These are phyloP conservation scores for Hemitrygon akajei DNA, from an alignment of 2,797 vertebrate genomes.

Conservation along the genomic window DNA sequence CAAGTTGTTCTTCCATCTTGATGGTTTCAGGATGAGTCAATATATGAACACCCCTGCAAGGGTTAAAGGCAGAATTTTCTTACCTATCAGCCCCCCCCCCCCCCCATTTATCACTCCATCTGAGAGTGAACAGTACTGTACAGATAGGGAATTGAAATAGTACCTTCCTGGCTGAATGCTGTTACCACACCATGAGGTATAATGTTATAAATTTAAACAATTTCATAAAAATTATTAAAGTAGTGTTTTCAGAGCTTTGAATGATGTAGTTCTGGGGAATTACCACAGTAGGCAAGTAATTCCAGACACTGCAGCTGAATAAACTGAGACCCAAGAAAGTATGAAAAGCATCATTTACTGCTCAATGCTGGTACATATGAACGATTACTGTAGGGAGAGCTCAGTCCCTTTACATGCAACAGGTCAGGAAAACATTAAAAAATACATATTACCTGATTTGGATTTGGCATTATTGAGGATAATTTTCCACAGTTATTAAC, in stretches of 20 bases:
- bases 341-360: not conserved
- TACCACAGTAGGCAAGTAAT: not conserved
- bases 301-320: slow-evolving; percentile 27
- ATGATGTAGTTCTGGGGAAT: not conserved
- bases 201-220: not conserved
- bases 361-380: not conserved
- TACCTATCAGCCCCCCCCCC: not conserved
- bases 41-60: not conserved
- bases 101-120: not conserved
- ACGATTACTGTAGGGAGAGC: no score
- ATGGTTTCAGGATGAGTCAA: not conserved
- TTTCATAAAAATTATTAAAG: not conserved
- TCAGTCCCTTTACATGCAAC: not conserved
- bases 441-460: not conserved
- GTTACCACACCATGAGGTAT: not conserved
- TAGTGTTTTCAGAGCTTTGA: not conserved
- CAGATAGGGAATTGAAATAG: not conserved
- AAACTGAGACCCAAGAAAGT: not conserved
- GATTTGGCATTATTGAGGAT: not conserved
- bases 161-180: not conserved
- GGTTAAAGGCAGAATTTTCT: not conserved
- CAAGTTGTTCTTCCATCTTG: not conserved
- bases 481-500: not conserved
- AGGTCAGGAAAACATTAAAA: not conserved
- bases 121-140: not conserved